Evolutionary conservation across 2,888 invertebrate species (phyloP).

Genomic region (Lasioglossum calceatum): DNA sequence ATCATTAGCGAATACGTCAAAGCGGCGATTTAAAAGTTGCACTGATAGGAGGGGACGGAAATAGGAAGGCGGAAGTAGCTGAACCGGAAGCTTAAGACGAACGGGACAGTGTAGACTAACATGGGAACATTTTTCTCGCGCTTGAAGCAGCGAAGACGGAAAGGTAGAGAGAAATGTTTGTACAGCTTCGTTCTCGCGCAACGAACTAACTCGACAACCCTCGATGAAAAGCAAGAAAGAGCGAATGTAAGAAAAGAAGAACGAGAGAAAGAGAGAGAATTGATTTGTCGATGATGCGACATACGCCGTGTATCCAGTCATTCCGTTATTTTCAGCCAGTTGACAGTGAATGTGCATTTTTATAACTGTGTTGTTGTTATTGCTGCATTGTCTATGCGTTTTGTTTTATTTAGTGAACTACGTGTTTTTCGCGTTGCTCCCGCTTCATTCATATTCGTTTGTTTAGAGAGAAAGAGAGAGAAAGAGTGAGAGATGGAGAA

Average conservation of each 20-base stretch:
- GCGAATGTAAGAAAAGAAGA: background rate
- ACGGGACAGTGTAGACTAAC: slow-evolving; percentile 1
- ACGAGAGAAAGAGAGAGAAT: background rate
- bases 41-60: slow-evolving; percentile 37
- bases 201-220: slow-evolving; percentile 38
- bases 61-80: slow-evolving; percentile 56
- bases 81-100: slow-evolving; percentile 20
- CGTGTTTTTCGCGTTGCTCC: slow-evolving; percentile 60
- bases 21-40: slow-evolving; percentile 44
- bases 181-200: slow-evolving; percentile 38
- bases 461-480: slow-evolving; percentile 1
- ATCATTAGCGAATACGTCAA: slow-evolving; percentile 50
- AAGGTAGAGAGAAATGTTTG: slow-evolving; percentile 9
- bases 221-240: background rate
- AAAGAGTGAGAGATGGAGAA: background rate
- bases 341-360: slow-evolving; percentile 72
- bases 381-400: slow-evolving; percentile 74
- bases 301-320: slow-evolving; percentile 56
- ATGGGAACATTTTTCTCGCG: background rate
- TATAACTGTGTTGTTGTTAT: slow-evolving; percentile 77
- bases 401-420: slow-evolving; percentile 69
- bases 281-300: slow-evolving; percentile 17
- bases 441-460: slow-evolving; percentile 53
- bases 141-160: background rate
- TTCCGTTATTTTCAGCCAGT: slow-evolving; percentile 66